Evolutionary conservation across 2,797 vertebrate genomes (phyloP).

Genomic region (Chaenodraco wilsoni): DNA sequence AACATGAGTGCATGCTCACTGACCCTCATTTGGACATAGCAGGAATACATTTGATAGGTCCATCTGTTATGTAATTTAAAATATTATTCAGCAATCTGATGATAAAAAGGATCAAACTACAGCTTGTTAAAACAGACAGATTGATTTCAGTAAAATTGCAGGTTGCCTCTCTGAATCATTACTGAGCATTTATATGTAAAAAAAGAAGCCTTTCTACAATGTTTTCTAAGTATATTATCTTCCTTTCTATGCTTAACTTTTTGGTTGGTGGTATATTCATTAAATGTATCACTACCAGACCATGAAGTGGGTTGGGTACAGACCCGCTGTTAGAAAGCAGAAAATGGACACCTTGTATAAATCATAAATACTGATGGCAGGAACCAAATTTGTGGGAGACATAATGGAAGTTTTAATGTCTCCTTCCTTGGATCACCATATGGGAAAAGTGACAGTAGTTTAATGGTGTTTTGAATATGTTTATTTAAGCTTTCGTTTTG

Average conservation of each 20-base stretch:
- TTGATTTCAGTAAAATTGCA: constrained; percentile 25
- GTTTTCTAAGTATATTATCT: neutral
- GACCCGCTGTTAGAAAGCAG: neutral
- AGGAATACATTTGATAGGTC: constrained; percentile 17
- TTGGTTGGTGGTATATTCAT: neutral
- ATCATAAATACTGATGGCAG: neutral
- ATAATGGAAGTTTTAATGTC: constrained; percentile 10
- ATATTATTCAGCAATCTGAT: constrained; percentile 19
- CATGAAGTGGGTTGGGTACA: neutral
- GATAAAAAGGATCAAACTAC: constrained; percentile 5
- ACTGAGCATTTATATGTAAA: neutral
- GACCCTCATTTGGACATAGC: neutral
- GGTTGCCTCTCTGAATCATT: neutral
- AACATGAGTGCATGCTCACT: neutral
- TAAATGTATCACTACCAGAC: neutral
- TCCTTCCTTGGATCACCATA: constrained; percentile 2
- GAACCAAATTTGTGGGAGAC: neutral
- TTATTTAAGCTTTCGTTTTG: neutral
- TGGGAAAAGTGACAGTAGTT: neutral
- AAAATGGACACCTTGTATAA: constrained; percentile 17
- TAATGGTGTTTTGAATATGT: constrained; percentile 10
- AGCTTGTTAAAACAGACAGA: constrained; percentile 21
- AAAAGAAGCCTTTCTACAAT: neutral
- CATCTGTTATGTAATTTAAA: constrained; percentile 18
- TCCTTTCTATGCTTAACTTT: neutral